phyloP scores from a whole-genome alignment of 23 tunicate species.

The Ascidia mentula region DNA sequence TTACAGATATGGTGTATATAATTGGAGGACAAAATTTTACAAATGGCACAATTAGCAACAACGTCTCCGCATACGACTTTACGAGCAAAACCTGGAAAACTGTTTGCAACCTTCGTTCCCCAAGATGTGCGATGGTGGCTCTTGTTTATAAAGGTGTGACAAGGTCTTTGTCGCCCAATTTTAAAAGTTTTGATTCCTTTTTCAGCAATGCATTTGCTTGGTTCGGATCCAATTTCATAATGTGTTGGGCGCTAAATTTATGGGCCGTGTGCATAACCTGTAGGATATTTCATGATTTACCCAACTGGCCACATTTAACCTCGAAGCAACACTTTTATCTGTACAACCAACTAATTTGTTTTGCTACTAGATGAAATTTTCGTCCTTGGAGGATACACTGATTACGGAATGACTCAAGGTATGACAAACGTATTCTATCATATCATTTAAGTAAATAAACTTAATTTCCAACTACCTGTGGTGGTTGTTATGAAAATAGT shows the following conservation, averaged over 20 bases:
- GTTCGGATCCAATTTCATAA: too few species aligned
- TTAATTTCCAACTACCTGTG: too few species aligned
- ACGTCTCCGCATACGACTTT: neutral
- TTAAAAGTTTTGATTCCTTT: too few species aligned
- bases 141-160: neutral
- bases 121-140: neutral
- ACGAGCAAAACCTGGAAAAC: neutral
- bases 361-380: neutral
- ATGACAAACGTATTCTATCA: too few species aligned
- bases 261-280: too few species aligned
- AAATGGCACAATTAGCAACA: neutral
- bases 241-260: too few species aligned
- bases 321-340: neutral
- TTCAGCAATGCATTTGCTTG: too few species aligned
- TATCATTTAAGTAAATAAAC: too few species aligned
- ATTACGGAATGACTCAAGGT: neutral
- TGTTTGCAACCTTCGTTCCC: neutral
- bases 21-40: slow-evolving; percentile 1
- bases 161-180: too few species aligned
- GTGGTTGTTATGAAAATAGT: too few species aligned
- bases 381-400: neutral
- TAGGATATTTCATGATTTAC: too few species aligned
- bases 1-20: neutral
- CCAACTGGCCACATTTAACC: too few species aligned
- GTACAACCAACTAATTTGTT: neutral